Evolutionary conservation across 2,113 vertebrate genomes (phyloP).

Genomic region (Chlamydotis undulata): DNA sequence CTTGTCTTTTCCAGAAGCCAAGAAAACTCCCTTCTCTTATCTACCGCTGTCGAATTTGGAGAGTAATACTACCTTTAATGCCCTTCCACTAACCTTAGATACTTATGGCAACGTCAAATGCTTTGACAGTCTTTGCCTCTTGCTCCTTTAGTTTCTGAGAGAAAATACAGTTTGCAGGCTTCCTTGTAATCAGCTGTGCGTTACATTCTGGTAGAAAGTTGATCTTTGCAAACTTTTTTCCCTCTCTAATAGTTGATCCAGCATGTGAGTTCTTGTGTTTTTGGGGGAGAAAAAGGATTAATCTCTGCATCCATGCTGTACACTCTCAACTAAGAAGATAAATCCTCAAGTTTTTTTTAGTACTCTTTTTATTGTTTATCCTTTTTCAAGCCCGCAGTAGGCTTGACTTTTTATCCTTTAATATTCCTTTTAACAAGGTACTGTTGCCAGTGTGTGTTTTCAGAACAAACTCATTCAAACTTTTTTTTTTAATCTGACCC

Average conservation of each 20-base stretch:
- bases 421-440: background rate
- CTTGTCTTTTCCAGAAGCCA: background rate
- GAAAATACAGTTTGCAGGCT: background rate
- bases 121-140: background rate
- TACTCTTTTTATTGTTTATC: background rate
- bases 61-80: background rate
- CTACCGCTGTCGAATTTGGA: background rate
- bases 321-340: background rate
- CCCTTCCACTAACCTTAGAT: background rate
- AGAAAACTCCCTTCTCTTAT: background rate
- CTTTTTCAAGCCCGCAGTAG: background rate
- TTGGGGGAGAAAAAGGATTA: background rate
- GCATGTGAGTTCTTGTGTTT: background rate
- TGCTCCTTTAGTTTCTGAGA: background rate
- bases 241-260: background rate
- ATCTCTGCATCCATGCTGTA: background rate
- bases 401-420: background rate
- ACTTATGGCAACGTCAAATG: background rate
- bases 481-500: background rate
- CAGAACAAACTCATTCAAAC: background rate
- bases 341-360: background rate
- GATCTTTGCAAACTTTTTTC: background rate
- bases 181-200: background rate
- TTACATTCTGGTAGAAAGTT: background rate
- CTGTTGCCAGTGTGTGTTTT: background rate